Conservation (phyloP, 1,140 invertebrate species). For the Bradynema listronoti region DNA sequence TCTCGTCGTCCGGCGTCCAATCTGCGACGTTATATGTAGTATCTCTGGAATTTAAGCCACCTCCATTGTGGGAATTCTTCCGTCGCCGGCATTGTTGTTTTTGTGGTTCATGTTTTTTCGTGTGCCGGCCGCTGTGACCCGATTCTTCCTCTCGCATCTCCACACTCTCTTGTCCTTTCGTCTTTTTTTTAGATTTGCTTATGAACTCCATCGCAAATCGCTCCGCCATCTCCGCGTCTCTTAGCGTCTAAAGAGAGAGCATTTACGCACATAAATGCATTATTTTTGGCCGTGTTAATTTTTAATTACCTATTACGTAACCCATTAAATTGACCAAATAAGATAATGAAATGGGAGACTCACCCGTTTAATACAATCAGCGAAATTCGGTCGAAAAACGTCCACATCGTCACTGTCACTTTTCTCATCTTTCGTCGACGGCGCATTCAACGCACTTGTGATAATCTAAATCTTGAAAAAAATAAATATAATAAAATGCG, state of each 20-base stretch:
- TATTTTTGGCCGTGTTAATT: background rate
- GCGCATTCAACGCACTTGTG: conserved; percentile 1
- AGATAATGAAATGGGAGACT: background rate
- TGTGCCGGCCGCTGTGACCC: too few species aligned
- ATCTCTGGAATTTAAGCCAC: too few species aligned
- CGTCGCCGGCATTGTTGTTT: too few species aligned
- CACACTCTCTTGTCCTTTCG: too few species aligned
- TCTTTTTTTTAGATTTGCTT: background rate
- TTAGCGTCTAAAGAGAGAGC: conserved; percentile 4
- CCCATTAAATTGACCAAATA: background rate
- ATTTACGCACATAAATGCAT: background rate
- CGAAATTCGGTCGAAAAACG: conserved; percentile 4
- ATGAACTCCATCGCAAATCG: conserved; percentile 3
- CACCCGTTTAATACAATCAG: conserved; percentile 4
- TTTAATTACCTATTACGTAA: background rate
- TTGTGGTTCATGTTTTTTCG: too few species aligned
- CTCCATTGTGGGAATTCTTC: too few species aligned
- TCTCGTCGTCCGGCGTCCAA: too few species aligned
- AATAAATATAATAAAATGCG: background rate
- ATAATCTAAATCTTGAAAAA: conserved; percentile 7
- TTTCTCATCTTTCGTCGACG: too few species aligned
- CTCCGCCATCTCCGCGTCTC: background rate
- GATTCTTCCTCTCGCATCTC: too few species aligned
- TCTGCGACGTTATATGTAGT: too few species aligned
- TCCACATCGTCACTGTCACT: conserved; percentile 5